Percentiles rank a stretch among this genome's conserved stretches.
Conservation (phyloP, 2,113 vertebrate genomes). For the Cariama cristata region DNA sequence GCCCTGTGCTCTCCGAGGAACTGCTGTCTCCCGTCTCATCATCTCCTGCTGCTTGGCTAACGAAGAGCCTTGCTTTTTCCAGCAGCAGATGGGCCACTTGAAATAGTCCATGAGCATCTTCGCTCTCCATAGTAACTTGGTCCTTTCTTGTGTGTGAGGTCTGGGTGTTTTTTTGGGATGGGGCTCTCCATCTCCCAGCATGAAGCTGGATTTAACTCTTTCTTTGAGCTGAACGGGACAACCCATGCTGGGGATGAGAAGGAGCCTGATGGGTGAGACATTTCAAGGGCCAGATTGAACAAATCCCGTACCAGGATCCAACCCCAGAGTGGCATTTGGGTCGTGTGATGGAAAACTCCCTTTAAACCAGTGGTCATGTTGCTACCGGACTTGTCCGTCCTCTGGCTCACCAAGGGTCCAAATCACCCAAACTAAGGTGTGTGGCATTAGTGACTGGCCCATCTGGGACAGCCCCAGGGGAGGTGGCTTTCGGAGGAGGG, state of each 20-base stretch:
- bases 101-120: not conserved
- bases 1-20: not conserved
- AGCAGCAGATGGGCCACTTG: not conserved
- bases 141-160: not conserved
- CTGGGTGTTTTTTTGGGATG: not conserved
- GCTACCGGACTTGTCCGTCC: not conserved
- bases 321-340: no score
- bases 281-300: not conserved
- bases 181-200: not conserved
- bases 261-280: not conserved
- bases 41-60: not conserved
- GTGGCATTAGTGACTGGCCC: not conserved
- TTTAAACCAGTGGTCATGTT: not conserved
- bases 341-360: not conserved
- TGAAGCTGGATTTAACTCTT: not conserved
- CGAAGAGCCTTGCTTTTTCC: not conserved
- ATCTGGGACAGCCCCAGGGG: not conserved
- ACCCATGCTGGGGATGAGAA: not conserved
- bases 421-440: not conserved
- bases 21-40: not conserved
- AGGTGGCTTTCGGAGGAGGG: not conserved
- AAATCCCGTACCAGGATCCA: not conserved
- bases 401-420: not conserved
- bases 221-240: not conserved
- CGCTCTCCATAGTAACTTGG: not conserved